phyloP scores from a whole-genome alignment of 2,888 invertebrate species.

The Argynnis bischoffii region DNA sequence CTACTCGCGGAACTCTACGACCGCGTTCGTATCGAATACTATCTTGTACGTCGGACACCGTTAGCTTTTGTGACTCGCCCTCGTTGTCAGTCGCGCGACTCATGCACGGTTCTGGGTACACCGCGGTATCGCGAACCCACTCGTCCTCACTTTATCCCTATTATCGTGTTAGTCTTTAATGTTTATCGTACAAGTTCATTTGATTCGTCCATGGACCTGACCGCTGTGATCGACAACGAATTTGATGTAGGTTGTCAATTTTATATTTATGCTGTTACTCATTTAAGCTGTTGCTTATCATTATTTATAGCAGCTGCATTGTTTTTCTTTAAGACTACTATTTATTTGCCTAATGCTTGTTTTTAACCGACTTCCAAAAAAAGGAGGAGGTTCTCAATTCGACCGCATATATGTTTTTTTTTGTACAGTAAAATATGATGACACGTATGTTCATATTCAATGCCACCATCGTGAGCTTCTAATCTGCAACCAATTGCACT shows the following conservation, averaged over 20 bases:
- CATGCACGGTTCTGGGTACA: constrained; percentile 17
- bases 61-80: constrained; percentile 37
- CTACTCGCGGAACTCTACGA: constrained; percentile 59
- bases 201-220: constrained; percentile 29
- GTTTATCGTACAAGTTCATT: constrained; percentile 11
- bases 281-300: constrained; percentile 22
- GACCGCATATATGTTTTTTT: too few relatives aligned
- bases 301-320: constrained; percentile 8
- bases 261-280: constrained; percentile 23
- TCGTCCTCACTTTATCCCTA: constrained; percentile 35
- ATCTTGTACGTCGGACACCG: constrained; percentile 36
- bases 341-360: constrained; percentile 15
- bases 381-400: too few relatives aligned
- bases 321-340: background rate
- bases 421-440: background rate
- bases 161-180: constrained; percentile 29
- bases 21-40: constrained; percentile 48
- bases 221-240: constrained; percentile 29
- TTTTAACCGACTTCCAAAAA: too few relatives aligned
- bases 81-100: constrained; percentile 38
- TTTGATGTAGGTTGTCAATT: constrained; percentile 35
- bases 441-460: constrained; percentile 1
- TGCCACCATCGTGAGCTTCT: background rate
- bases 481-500: background rate
- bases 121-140: constrained; percentile 25